phyloP scores from a whole-genome alignment of 2,113 vertebrate species.

The Ailuropoda melanoleuca region DNA sequence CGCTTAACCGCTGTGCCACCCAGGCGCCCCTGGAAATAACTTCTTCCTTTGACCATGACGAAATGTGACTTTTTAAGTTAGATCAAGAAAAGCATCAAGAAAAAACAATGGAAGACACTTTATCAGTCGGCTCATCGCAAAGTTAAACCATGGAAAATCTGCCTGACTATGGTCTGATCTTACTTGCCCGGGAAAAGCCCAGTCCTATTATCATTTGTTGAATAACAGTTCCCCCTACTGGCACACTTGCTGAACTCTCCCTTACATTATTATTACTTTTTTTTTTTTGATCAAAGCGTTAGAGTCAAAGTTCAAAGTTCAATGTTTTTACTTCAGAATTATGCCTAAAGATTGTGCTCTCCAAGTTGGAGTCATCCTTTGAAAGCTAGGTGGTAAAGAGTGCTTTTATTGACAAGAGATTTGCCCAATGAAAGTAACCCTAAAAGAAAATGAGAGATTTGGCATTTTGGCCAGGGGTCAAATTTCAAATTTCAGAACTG shows the following conservation, averaged over 20 bases:
- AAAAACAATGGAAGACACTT: neutral
- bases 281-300: neutral
- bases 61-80: neutral
- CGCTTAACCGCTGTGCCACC: no score
- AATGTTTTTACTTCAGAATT: neutral
- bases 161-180: neutral
- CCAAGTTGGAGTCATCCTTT: neutral
- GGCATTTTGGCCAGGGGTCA: neutral
- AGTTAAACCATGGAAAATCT: neutral
- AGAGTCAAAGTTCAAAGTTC: neutral
- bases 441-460: neutral
- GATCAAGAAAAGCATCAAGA: neutral
- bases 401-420: neutral
- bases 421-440: neutral
- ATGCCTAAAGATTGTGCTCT: neutral
- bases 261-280: neutral
- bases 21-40: neutral
- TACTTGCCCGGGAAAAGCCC: neutral
- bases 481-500: conserved; percentile 12
- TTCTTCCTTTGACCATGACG: neutral
- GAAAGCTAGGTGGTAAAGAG: neutral
- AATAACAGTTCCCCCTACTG: conserved; percentile 61
- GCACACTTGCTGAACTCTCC: conserved; percentile 36
- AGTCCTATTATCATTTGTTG: conserved; percentile 22
- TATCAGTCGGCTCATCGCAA: neutral